Evolutionary conservation across 1,140 invertebrate genomes (phyloP).

Genomic region (Psilanteris sp.): DNA sequence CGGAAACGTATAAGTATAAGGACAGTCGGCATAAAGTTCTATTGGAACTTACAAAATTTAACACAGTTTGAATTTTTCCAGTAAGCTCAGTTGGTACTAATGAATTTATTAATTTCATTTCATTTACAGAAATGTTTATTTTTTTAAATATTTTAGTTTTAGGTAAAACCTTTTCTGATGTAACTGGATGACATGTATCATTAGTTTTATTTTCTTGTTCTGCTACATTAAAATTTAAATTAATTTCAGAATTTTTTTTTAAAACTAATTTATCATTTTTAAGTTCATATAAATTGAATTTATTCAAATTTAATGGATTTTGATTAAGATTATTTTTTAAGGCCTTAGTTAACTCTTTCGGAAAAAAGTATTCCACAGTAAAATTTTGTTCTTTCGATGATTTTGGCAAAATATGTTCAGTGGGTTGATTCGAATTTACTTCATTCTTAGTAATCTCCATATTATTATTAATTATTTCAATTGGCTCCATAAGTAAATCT

Average conservation of each 20-base stretch:
- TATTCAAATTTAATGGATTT: too few relatives aligned
- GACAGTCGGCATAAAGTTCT: slow-evolving; percentile 66
- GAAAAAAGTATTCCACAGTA: slow-evolving; percentile 7
- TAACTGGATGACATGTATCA: neutral
- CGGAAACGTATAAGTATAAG: slow-evolving; percentile 69
- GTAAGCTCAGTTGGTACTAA: slow-evolving; percentile 35
- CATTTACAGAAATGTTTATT: slow-evolving; percentile 7
- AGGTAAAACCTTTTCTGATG: neutral
- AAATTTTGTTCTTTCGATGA: slow-evolving; percentile 8
- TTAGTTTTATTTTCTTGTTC: neutral
- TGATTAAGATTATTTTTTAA: too few relatives aligned
- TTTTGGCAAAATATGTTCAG: neutral
- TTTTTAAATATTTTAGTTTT: neutral
- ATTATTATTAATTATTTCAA: neutral
- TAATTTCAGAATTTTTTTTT: too few relatives aligned
- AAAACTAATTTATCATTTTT: too few relatives aligned
- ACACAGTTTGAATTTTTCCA: slow-evolving; percentile 1
- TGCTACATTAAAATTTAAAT: too few relatives aligned
- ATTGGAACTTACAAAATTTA: slow-evolving; percentile 60
- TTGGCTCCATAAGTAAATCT: slow-evolving; percentile 5
- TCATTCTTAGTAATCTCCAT: neutral
- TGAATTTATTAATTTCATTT: slow-evolving; percentile 22
- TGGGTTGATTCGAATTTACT: neutral
- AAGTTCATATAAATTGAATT: too few relatives aligned
- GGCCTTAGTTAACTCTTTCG: neutral